Evolutionary conservation across 2,113 vertebrate species (phyloP), one percentile per base, ranked within the genome.

Genomic region (Notarius quadriscutis): DNA sequence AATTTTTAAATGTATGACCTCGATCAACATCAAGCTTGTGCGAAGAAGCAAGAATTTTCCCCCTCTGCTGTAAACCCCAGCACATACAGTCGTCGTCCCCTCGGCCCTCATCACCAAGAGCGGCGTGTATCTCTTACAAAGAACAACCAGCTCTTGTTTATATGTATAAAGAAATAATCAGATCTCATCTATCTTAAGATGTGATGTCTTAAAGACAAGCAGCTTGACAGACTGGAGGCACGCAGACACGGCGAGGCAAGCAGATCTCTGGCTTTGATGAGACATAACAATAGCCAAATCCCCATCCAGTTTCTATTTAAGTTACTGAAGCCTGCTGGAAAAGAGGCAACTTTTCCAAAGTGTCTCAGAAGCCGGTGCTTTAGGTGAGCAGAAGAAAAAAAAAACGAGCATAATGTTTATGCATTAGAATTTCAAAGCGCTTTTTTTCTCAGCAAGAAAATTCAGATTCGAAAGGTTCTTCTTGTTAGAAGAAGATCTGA

Each of bases 361-460:
- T 95, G 90, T 90, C 94, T 96, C 94, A 93, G 94, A 95, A 95
- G 94, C 94, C 89, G 79, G 87, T 86, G 91, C 94, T 96, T 94
- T 94, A 95, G 95, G 95, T 95, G 93, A 92, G 88, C 90, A 86
- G 8, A 17, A 67, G 79, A 30, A 30, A 60, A 83, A 91, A 89
- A 91, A 92, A 91, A 85, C 83, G 89, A 85, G 89, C 92, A 94
- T 95, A 95, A 95, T 96, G 95, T 96, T 95, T 96, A 95, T 96
- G 94, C 95, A 96, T 96, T 95, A 95, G 94, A 95, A 87, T 95
- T 95, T 96, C 95, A 95, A 96, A 96, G 95, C 88, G 30, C 90
- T 94, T 95, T 93, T 95, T 95, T 93, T 89, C 93, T 83, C 93
- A 93, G 94, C 93, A 93, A 95, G 93, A 93, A 96, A 95, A 95